phyloP scores from a whole-genome alignment of 1,140 invertebrate genomes.

The Drosophila pseudoananassae region DNA sequence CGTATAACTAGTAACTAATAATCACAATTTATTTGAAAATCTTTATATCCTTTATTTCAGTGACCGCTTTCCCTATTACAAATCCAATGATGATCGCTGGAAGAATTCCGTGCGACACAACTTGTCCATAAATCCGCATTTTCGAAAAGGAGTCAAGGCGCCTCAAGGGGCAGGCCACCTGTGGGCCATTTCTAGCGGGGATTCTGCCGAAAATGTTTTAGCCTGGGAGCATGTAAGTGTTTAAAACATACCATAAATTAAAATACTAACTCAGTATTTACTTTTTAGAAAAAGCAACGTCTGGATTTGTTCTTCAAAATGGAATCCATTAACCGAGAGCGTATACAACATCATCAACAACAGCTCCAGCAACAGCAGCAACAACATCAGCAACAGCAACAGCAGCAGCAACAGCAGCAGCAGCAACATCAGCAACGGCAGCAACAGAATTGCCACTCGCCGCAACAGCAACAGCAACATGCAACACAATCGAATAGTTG shows the following conservation, averaged over 20 bases:
- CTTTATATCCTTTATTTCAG: slow-evolving; percentile 84
- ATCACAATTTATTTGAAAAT: too few species aligned
- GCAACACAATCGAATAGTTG: slow-evolving; percentile 29
- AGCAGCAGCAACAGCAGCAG: slow-evolving; percentile 52
- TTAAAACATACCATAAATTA: background rate
- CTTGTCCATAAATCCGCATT: slow-evolving; percentile 94
- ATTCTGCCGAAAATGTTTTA: slow-evolving; percentile 83
- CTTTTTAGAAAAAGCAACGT: slow-evolving; percentile 80
- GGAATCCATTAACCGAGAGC: slow-evolving; percentile 79
- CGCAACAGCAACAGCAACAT: slow-evolving; percentile 43
- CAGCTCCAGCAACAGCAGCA: slow-evolving; percentile 48
- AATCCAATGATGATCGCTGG: slow-evolving; percentile 94
- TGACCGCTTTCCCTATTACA: slow-evolving; percentile 93
- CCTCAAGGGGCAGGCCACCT: slow-evolving; percentile 93
- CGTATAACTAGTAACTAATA: background rate
- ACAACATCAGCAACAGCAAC: slow-evolving; percentile 60
- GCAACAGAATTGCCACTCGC: slow-evolving; percentile 44
- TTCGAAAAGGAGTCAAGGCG: slow-evolving; percentile 93
- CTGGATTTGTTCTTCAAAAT: slow-evolving; percentile 84
- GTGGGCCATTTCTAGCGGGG: slow-evolving; percentile 91
- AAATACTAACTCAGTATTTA: background rate
- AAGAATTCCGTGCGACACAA: slow-evolving; percentile 95
- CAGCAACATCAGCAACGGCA: slow-evolving; percentile 39
- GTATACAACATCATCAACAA: slow-evolving; percentile 72
- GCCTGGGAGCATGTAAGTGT: slow-evolving; percentile 83